Evolutionary conservation across 2,113 vertebrate species (phyloP).

Genomic region (Hipposideros armiger): DNA sequence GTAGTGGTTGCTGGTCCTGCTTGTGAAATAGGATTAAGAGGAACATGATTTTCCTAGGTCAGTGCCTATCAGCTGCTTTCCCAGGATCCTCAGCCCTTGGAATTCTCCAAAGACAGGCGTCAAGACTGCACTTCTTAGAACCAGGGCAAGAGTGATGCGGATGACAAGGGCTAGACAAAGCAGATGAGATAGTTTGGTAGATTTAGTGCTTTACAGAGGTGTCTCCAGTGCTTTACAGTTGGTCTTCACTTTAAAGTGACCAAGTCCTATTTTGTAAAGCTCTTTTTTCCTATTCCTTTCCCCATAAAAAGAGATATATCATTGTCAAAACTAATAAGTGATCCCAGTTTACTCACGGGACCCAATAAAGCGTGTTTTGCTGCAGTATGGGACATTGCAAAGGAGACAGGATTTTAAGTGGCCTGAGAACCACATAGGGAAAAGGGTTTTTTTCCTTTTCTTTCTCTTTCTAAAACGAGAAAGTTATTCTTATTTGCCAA

Average conservation of each 20-base stretch:
- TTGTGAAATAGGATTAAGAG: neutral
- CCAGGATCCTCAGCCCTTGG: fast-evolving
- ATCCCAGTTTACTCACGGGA: neutral
- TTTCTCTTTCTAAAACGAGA: neutral
- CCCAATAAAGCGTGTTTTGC: neutral
- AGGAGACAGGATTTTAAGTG: neutral
- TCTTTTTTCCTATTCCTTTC: neutral
- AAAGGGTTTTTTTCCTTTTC: neutral
- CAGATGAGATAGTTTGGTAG: neutral
- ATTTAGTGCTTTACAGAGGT: neutral
- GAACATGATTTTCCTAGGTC: neutral
- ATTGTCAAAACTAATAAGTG: neutral
- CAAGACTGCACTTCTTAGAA: neutral
- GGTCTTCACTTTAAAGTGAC: neutral
- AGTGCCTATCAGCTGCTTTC: neutral
- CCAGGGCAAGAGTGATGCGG: fast-evolving
- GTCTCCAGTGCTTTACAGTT: neutral
- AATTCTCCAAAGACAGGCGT: neutral
- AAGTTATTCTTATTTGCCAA: neutral
- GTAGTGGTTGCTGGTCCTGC: neutral
- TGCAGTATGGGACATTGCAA: neutral
- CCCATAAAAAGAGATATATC: neutral
- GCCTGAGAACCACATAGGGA: neutral
- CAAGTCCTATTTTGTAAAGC: neutral
- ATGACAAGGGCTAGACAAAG: neutral